Percentiles rank a stretch among this genome's conserved stretches.
phyloP scores from a whole-genome alignment of 2,797 vertebrate species.

The Eurystomus glaucurus region DNA sequence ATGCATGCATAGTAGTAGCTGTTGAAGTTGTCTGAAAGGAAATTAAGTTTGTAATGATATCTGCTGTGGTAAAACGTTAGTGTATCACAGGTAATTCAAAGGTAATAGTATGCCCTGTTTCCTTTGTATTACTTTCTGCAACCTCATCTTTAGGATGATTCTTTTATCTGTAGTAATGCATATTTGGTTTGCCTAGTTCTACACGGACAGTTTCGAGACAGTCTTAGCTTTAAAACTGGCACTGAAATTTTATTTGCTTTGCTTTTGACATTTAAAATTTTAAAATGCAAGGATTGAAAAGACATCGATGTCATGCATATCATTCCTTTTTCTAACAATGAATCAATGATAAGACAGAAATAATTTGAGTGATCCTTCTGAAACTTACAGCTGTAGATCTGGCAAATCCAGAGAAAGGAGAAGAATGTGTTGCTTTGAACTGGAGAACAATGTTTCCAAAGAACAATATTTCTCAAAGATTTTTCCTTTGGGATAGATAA shows the following conservation, averaged over 20 bases:
- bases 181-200: neutral
- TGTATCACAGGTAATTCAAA: constrained; percentile 4
- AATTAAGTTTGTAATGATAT: constrained; percentile 38
- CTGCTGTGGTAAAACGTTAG: neutral
- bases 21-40: neutral
- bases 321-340: neutral
- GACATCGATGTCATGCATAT: neutral
- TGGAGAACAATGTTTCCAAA: neutral
- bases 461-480: neutral
- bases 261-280: neutral
- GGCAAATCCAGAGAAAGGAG: neutral
- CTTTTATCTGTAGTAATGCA: neutral
- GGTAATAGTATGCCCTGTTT: constrained; percentile 8
- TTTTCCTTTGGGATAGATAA: neutral
- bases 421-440: neutral
- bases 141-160: neutral
- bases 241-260: constrained; percentile 11
- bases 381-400: neutral
- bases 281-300: neutral
- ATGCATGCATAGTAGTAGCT: neutral
- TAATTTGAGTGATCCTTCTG: neutral
- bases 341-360: neutral
- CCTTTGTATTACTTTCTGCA: constrained; percentile 33
- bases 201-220: neutral
- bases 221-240: neutral